A percentile compares a stretch with the other conserved stretches of the same genome.
Conservation (phyloP, 1,140 invertebrate species). For the Zaprionus capensis region DNA sequence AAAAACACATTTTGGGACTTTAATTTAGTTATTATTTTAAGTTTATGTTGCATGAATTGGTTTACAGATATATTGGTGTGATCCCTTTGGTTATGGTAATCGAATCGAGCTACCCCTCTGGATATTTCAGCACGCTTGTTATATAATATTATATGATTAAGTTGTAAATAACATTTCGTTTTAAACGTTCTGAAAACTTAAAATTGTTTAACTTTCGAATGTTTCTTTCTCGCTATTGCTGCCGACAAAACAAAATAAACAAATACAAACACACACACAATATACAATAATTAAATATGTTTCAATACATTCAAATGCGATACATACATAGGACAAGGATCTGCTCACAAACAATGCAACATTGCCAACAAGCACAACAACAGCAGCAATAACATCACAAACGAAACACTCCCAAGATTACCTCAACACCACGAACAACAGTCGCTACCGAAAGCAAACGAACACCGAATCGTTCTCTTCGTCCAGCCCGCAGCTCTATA, state of each 20-base stretch:
- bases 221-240: slow-evolving; percentile 37
- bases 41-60: slow-evolving; percentile 48
- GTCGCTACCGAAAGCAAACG: slow-evolving; percentile 78
- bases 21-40: slow-evolving; percentile 12
- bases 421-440: slow-evolving; percentile 68
- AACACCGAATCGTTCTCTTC: slow-evolving; percentile 79
- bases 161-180: slow-evolving; percentile 62
- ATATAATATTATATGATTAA: slow-evolving; percentile 32
- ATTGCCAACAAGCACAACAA: slow-evolving; percentile 22
- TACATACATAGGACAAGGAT: slow-evolving; percentile 67
- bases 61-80: slow-evolving; percentile 23
- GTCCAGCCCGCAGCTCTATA: slow-evolving; percentile 78
- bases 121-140: slow-evolving; percentile 56
- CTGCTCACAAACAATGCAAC: slow-evolving; percentile 46
- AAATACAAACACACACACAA: slow-evolving; percentile 35
- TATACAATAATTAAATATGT: slow-evolving; percentile 50
- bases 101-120: slow-evolving; percentile 12
- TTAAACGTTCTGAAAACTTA: slow-evolving; percentile 36
- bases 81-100: slow-evolving; percentile 39
- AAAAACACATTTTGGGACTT: background rate
- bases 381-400: slow-evolving; percentile 55
- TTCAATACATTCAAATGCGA: slow-evolving; percentile 57
- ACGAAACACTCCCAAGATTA: slow-evolving; percentile 70
- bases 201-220: slow-evolving; percentile 49
- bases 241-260: slow-evolving; percentile 13